Evolutionary conservation across 2,113 vertebrate genomes (phyloP).

Genomic region (Leuciscus idus): DNA sequence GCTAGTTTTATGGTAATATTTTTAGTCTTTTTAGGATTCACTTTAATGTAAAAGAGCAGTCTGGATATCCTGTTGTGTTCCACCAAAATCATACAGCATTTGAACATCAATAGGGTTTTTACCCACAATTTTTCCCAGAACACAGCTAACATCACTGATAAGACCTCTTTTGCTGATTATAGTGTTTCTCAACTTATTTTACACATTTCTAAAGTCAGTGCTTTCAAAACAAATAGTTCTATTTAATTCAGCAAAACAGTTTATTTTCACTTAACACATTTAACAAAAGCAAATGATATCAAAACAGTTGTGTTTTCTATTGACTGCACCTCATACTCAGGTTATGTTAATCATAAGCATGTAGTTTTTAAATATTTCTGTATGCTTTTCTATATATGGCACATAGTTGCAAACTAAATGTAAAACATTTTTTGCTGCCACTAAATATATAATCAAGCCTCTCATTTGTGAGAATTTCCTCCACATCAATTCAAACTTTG

Average conservation of each 20-base stretch:
- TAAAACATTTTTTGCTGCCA: no score
- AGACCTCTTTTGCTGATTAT: not conserved
- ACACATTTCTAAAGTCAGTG: not conserved
- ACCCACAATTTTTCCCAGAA: not conserved
- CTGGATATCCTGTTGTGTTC: not conserved
- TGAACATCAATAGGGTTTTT: not conserved
- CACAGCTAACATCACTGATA: not conserved
- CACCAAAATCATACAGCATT: not conserved
- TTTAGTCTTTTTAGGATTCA: not conserved
- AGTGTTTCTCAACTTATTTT: slow-evolving; percentile 5
- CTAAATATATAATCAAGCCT: no score
- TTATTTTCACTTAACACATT: not conserved
- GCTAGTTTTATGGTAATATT: not conserved
- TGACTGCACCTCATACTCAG: not conserved
- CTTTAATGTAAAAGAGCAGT: not conserved
- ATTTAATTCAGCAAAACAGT: not conserved
- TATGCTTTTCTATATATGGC: not conserved
- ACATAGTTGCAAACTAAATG: no score
- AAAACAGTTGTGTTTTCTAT: not conserved
- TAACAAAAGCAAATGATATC: not conserved
- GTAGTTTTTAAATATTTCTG: not conserved
- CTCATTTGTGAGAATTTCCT: not conserved
- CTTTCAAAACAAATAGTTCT: slow-evolving; percentile 1
- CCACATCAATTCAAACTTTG: not conserved
- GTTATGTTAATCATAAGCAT: not conserved